Evolutionary conservation across 2,888 invertebrate genomes (phyloP).

Genomic region (Pseudococcus jackbeardsleyi): DNA sequence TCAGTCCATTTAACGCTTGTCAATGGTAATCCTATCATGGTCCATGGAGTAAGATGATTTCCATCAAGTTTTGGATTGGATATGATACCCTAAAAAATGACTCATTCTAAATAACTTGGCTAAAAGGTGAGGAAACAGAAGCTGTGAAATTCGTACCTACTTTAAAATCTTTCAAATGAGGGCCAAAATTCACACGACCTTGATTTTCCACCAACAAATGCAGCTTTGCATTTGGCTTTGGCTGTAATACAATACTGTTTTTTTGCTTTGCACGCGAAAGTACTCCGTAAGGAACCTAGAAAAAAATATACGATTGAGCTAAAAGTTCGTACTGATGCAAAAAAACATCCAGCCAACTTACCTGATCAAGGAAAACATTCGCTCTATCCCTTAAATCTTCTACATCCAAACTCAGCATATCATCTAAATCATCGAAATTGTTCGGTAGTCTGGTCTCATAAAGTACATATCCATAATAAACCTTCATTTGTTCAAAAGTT

Average conservation of each 20-base stretch:
- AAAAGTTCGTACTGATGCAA: too few species aligned
- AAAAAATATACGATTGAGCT: neutral
- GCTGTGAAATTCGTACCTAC: neutral
- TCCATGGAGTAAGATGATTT: constrained; percentile 75
- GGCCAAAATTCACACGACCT: constrained; percentile 82
- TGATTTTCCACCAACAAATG: constrained; percentile 79
- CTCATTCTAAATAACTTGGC: too few species aligned
- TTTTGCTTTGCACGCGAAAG: constrained; percentile 60
- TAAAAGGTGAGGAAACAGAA: neutral
- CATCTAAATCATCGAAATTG: constrained; percentile 69
- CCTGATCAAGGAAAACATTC: constrained; percentile 75
- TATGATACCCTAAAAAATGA: constrained; percentile 74
- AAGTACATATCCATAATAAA: constrained; percentile 76
- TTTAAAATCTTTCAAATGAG: constrained; percentile 66
- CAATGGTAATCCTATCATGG: constrained; percentile 75
- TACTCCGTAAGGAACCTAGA: constrained; percentile 64
- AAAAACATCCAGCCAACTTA: constrained; percentile 61
- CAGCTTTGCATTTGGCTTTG: constrained; percentile 69
- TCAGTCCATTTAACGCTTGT: constrained; percentile 66
- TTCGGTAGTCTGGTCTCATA: constrained; percentile 74
- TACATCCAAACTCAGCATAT: constrained; percentile 71
- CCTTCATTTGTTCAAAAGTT: constrained; percentile 76
- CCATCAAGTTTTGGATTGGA: constrained; percentile 73
- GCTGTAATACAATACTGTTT: constrained; percentile 49
- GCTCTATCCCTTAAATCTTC: constrained; percentile 78